Evolutionary conservation across 2,888 invertebrate genomes (phyloP), one percentile per base, ranked within the genome.

Genomic region (Drosophila phalerata): DNA sequence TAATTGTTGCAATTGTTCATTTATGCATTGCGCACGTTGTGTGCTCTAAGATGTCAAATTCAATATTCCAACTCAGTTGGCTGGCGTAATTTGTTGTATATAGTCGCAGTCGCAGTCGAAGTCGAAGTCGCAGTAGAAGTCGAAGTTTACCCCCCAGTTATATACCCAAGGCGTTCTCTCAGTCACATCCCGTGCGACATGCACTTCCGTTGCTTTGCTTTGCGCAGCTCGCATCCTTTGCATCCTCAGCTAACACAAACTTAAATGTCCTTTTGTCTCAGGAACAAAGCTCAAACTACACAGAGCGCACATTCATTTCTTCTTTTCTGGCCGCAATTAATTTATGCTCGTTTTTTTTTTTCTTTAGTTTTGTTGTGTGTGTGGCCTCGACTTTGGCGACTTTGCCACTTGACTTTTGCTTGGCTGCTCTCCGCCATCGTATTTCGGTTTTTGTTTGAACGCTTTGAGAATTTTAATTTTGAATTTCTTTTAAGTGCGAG

Each of bases 401-500:
- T 72, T 74, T 71, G 68, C 71, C 81, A 85, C 85, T 84, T 85
- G 85, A 85, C 88, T 85, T 83, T 85, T 70, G 86, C 77, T 77
- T 72, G 69, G 45, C 49, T 65, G 73, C 58, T 63, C 42, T 40
- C n/a, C 30, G 51, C 34, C 49, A 57, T 48, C 57, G 47, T 53
- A 53, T 66, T 69, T 81, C 43, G 57, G 66, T 71, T 75, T 72
- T 70, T 55, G 73, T 64, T 71, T 55, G 32, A 73, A 85, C 82
- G 85, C 79, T 87, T 73, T 72, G 80, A 76, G 80, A 88, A 88
- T 88, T 85, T 85, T 88, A 85, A 85, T 85, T 86, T 84, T 73
- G 68, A 77, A 62, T 81, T 84, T 83, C 84, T 81, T 81, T 79
- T 47, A 61, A 60, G 37, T 49, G 49, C 45, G 32, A 43, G 58